Conservation (phyloP, 2,888 invertebrate species). For the Macrophya annulata region DNA sequence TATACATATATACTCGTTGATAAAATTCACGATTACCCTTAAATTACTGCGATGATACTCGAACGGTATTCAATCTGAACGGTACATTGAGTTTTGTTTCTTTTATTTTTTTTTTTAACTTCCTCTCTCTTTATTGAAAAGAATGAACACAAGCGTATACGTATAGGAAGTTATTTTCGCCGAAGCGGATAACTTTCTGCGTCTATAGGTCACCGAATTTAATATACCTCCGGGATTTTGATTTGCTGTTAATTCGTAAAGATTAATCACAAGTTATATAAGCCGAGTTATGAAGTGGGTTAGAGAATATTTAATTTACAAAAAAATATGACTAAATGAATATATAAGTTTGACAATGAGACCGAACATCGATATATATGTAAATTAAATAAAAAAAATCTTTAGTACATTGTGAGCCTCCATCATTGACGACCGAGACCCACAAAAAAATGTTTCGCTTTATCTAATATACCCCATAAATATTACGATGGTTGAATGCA, state of each 20-base stretch:
- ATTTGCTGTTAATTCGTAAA: neutral
- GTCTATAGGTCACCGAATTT: neutral
- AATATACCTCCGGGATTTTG: neutral
- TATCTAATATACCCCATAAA: neutral
- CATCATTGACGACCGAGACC: neutral
- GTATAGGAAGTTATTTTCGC: neutral
- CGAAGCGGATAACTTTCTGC: neutral
- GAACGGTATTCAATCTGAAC: neutral
- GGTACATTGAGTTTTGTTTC: neutral
- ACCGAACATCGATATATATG: neutral
- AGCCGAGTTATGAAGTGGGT: neutral
- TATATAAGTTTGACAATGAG: neutral
- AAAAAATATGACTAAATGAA: neutral
- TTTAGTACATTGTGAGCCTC: neutral
- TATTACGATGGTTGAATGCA: neutral
- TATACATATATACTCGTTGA: neutral
- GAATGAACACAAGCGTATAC: neutral
- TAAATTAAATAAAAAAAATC: neutral
- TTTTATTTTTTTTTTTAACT: neutral
- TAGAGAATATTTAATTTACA: neutral
- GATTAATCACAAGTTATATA: neutral
- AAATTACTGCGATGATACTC: neutral
- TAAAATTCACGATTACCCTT: neutral
- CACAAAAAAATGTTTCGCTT: neutral
- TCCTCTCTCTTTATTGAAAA: neutral